Conservation (phyloP, 2,797 vertebrate species). For the Coracias cyanogaster region DNA sequence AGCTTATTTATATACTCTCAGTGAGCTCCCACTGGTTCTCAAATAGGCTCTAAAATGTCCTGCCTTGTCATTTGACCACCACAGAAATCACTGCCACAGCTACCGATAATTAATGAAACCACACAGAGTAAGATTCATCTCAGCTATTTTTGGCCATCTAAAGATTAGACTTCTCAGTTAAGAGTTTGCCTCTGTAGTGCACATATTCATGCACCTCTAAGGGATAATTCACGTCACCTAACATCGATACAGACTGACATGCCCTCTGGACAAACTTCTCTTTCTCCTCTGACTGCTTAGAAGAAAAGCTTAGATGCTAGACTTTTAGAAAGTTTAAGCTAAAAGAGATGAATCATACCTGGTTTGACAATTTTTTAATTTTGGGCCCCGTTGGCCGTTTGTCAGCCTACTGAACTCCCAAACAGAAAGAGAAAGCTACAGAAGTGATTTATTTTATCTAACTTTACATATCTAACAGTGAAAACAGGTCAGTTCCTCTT, state of each 20-base stretch:
- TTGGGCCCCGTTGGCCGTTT: background rate
- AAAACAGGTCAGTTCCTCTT: background rate
- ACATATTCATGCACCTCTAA: background rate
- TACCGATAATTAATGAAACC: slow-evolving; percentile 32
- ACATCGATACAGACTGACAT: background rate
- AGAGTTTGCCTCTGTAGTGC: background rate
- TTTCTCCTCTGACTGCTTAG: background rate
- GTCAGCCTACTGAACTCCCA: background rate
- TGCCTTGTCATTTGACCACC: slow-evolving; percentile 16
- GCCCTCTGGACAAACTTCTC: background rate
- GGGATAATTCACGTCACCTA: background rate
- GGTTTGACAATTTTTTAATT: background rate
- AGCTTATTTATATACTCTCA: background rate
- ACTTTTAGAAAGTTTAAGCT: background rate
- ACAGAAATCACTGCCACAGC: background rate
- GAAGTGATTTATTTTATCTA: background rate
- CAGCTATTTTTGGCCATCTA: background rate
- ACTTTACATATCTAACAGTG: background rate
- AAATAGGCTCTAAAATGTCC: slow-evolving; percentile 17
- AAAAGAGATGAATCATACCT: background rate
- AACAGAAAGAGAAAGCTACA: background rate
- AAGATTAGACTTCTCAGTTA: background rate
- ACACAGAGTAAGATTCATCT: background rate
- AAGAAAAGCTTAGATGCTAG: background rate
- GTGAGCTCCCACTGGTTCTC: background rate